Conservation (phyloP, 2,797 vertebrate genomes). For the Sciurus carolinensis region DNA sequence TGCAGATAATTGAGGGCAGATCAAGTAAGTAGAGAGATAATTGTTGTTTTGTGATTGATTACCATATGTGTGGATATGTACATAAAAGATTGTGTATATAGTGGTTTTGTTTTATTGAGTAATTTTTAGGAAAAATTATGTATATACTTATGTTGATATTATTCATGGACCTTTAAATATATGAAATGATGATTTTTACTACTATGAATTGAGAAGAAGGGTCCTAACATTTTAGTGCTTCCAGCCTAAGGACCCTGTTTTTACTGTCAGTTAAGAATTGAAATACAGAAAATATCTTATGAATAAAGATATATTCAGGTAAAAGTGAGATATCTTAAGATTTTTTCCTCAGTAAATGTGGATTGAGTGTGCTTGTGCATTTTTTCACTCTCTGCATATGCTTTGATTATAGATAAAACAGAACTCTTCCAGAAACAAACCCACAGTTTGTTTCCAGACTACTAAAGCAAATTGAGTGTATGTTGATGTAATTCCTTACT, state of each 20-base stretch:
- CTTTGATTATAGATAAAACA: slow-evolving; percentile 26
- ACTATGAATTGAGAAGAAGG: neutral
- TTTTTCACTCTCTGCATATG: neutral
- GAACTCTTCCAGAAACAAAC: neutral
- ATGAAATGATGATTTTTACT: neutral
- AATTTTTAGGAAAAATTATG: neutral
- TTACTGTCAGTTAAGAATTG: neutral
- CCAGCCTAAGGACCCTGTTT: neutral
- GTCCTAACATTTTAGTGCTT: slow-evolving; percentile 1
- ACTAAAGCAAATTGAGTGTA: neutral
- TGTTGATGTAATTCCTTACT: neutral
- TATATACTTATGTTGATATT: neutral
- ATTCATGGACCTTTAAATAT: slow-evolving; percentile 9
- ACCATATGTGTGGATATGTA: neutral
- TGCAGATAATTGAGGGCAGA: neutral
- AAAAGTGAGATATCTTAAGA: slow-evolving; percentile 26
- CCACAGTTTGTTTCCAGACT: slow-evolving; percentile 23
- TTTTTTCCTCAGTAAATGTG: slow-evolving; percentile 41
- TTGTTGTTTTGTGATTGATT: slow-evolving; percentile 15
- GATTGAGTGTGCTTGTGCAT: neutral
- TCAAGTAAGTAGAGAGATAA: neutral
- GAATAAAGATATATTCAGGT: neutral
- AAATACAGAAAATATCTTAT: neutral
- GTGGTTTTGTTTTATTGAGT: neutral
- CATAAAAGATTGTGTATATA: neutral